Base-by-base conservation (phyloP, 2,888 invertebrate species). In the Tethea ocularis region DNA sequence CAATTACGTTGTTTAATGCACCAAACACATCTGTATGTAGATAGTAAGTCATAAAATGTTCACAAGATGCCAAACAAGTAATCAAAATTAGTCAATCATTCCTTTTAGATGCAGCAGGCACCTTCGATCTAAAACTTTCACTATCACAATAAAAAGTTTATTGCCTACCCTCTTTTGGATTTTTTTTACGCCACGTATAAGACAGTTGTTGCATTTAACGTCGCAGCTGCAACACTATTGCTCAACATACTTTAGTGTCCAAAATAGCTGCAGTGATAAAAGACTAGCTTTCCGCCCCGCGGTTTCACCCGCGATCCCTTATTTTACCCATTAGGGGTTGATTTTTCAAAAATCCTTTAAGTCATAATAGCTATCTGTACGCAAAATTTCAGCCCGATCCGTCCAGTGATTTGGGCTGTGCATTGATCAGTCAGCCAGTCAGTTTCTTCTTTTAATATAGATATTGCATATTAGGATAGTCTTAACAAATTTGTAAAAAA, bases 1-100 rank as follows among this genome's bases (percentile, higher is more conserved):
- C 58, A 64, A 70, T 68, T 68, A 67, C 68, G 52, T 57, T 46
- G 61, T 70, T 68, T 61, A 70, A 70, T 57, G 56, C 63, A 51
- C 55, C 13, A 20, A 41, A 29, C 51, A 20, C 61, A 55, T 58
- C 51, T 55, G 62, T 61, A 64, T 51, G 67, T 63, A 60, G 59
- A n/a, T 24, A 52, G 54, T 51, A 26, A 23, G 57, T 51, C 60
- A 62, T 59, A 68, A 69, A 65, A 69, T 68, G 64, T 51, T 60
- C 24, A 51, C 59, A 64, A 59, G 59, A 59, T 46, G 61, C 53
- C 33, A 56, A 56, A 57, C 60, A 24, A 52, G 56, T 61, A 52
- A 63, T 60, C 52, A 60, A 59, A 46, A 29, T 59, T 58, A 60
- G 57, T 68, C 61, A 59, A 62, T 71, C 61, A 41, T 54, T 57